Conservation (phyloP, 2,113 vertebrate genomes). For the Patagioenas fasciata region DNA sequence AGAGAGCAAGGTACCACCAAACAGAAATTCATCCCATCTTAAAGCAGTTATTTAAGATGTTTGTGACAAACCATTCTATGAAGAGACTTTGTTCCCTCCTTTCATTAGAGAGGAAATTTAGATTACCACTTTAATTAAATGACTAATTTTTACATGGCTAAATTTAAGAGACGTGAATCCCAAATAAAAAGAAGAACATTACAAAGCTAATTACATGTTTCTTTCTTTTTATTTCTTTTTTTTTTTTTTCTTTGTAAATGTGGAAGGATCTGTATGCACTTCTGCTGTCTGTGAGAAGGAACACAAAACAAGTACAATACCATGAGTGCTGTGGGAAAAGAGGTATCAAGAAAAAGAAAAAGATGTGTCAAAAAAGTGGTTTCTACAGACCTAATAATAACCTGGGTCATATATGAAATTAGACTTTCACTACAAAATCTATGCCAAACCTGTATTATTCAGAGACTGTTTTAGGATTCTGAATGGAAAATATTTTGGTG, state of each 20-base stretch:
- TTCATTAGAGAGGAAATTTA: neutral
- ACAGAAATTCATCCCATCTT: neutral
- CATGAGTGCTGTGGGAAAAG: neutral
- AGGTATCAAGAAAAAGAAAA: neutral
- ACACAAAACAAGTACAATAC: neutral
- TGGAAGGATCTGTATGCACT: neutral
- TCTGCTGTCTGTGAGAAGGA: neutral
- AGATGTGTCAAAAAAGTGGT: neutral
- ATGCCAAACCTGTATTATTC: neutral
- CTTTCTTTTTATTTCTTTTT: neutral
- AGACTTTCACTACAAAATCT: neutral
- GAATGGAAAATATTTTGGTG: neutral
- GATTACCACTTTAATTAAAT: slow-evolving; percentile 15
- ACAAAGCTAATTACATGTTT: neutral
- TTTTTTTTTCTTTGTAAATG: neutral
- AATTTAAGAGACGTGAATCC: neutral
- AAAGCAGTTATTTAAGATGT: neutral
- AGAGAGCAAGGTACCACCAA: neutral
- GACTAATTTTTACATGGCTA: neutral
- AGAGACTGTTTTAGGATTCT: neutral
- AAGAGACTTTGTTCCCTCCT: neutral
- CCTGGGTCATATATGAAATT: neutral
- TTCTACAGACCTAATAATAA: neutral
- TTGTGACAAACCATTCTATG: neutral
- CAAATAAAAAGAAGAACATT: neutral